Conservation (phyloP, 2,113 vertebrate genomes). For the Mobula birostris region DNA sequence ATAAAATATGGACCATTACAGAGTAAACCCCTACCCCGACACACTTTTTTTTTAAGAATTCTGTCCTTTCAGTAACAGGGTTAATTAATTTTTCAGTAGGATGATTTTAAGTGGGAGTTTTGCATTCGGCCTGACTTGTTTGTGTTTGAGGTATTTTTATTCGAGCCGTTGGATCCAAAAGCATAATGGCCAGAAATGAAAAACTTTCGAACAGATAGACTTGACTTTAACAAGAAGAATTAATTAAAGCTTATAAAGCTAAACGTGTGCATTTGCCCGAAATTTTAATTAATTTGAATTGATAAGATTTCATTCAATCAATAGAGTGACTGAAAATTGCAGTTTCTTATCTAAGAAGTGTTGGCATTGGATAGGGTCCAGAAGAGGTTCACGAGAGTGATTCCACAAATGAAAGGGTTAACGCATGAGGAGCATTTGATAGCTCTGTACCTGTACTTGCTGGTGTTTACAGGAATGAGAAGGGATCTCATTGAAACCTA, state of each 20-base stretch:
- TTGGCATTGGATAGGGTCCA: too few relatives aligned
- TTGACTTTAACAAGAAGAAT: too few relatives aligned
- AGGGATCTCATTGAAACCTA: too few relatives aligned
- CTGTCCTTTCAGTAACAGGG: neutral
- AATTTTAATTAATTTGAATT: too few relatives aligned
- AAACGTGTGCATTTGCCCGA: too few relatives aligned
- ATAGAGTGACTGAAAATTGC: neutral
- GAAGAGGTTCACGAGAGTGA: too few relatives aligned
- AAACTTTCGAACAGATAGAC: too few relatives aligned
- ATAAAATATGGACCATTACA: neutral
- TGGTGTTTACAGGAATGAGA: too few relatives aligned
- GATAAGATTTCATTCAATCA: neutral
- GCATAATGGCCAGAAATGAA: neutral
- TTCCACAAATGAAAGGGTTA: too few relatives aligned
- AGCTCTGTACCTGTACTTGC: too few relatives aligned
- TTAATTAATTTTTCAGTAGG: neutral
- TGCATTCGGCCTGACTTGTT: neutral
- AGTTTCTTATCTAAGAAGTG: neutral
- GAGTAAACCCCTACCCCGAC: neutral
- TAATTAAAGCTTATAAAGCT: too few relatives aligned
- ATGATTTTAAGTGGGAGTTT: neutral
- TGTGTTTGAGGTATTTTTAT: neutral
- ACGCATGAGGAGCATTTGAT: too few relatives aligned
- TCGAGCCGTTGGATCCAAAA: neutral
- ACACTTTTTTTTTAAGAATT: neutral